Evolutionary conservation across 2,888 invertebrate genomes (phyloP), one percentile per base, ranked within the genome.

Genomic region (Ornithoptera priamus): DNA sequence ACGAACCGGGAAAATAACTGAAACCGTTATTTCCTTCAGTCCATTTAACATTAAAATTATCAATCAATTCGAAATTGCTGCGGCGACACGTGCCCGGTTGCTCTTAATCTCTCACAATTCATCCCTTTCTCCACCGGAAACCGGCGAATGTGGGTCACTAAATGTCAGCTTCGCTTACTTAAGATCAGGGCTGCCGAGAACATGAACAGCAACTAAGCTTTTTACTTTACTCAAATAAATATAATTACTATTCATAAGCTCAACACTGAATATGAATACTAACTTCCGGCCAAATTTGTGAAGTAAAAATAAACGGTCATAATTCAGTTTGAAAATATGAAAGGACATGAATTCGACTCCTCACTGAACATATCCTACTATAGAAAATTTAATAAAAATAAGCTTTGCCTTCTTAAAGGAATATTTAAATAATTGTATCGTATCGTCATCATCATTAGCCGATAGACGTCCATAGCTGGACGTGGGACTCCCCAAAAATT

Each of bases 1-100:
- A 64, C 59, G 60, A 15, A 60, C 60, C 60, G 64, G 36, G 64
- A 60, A 60, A 65, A 59, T 36, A 62, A 12, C 15, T 62, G 42
- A 8, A 61, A 39, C 65, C 65, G 65, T 61, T 65, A 65, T 57
- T 65, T 36, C 57, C 58, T 62, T 39, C 50, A 63, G 39, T 65
- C 22, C 60, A 61, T 69, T 69, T 65, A 65, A 56, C 61, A 70
- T 70, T 67, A 64, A 64, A 67, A 64, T 70, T 70, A 70, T 70
- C 70, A 67, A 67, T 67, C 67, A 64, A 64, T 42, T 56, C 70
- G 53, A 67, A 67, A 64, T 57, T 53, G 61, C 70, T 15, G 18
- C 56, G 60, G 39, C 39, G 63, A 67, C 70, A 67, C 63, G 67
- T 70, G 70, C 70, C 70, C 67, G 42, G 56, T 56, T 50, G 69